Evolutionary conservation across 1,140 invertebrate genomes (phyloP).

Genomic region (Brevipalpus yothersi): DNA sequence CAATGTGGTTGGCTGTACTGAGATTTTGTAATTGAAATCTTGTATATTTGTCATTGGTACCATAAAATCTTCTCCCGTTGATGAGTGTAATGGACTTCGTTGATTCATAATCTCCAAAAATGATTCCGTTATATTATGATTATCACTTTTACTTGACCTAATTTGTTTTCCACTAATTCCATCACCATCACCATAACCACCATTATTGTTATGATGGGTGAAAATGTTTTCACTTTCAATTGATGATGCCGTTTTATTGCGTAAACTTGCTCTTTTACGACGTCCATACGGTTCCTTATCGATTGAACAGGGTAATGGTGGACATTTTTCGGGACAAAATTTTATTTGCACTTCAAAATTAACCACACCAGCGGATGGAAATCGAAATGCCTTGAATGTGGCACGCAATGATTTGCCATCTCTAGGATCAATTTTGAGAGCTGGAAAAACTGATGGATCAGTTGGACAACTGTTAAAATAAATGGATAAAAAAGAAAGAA

Average conservation of each 20-base stretch:
- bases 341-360: constrained; percentile 29
- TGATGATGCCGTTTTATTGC: background rate
- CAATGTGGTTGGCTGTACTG: background rate
- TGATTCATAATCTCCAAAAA: too few relatives aligned
- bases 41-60: background rate
- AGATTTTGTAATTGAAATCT: background rate
- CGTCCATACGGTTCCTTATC: background rate
- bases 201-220: background rate
- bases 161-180: background rate
- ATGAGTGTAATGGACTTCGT: too few relatives aligned
- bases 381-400: constrained; percentile 27
- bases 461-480: constrained; percentile 21
- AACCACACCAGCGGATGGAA: constrained; percentile 26
- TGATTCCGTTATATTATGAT: too few relatives aligned
- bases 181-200: background rate
- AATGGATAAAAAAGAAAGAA: background rate
- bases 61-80: too few relatives aligned
- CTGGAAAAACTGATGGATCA: constrained; percentile 25
- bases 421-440: constrained; percentile 20
- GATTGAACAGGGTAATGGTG: constrained; percentile 19
- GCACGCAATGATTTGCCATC: constrained; percentile 20
- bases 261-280: background rate
- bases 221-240: too few relatives aligned
- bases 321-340: constrained; percentile 26
- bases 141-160: background rate